Evolutionary conservation across 35 echinoderm and acorn worm species (phyloP), one percentile per base, ranked within the genome.

Genomic region (Patiria miniata): DNA sequence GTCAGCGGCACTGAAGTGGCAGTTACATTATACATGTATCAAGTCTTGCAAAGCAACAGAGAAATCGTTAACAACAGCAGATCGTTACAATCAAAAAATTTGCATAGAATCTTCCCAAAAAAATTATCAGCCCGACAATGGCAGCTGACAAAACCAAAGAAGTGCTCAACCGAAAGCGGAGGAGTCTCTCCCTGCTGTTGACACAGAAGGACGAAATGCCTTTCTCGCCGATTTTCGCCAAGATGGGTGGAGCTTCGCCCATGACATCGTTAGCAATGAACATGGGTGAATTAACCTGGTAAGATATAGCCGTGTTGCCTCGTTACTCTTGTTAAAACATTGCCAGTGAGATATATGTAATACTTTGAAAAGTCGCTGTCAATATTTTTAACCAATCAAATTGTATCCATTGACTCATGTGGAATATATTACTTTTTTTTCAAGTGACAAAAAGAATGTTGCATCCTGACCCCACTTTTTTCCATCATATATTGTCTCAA

Each of bases 221-320:
- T 36, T 86, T 86, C 83, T 86, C 83, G 44, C 83, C 83, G 30
- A 39, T 40, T 26, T 68, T 86, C 83, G 39, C 83, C 36, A 58
- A 86, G 83, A 86, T 69, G 61, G 61, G 61, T 29, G 61, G 61
- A 69, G 56, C 59, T 33, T 68, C 56, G 37, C 83, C 83, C 6
- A 50, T 86, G 36, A 86, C 83, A 12, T 39, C 61, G 14, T 32
- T 86, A 29, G 69, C 83, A 39, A 33, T 33, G 16, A 68, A 29
- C 53, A 86, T 86, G 83, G 83, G 56, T 2, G 58, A 56, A 47
- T 68, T 86, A 15, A 68, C 28, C 14, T 86, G 83, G 83, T 86
- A 86, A 86, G 83, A 34, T 18, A 38, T 12, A 0, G 23, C 15
- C 32, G 1, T 51, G 0, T 19, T 78, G 28, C 1, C 37, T 79